phyloP scores from a whole-genome alignment of 92 coral and sea anemone genomes.

The Desmophyllum pertusum region DNA sequence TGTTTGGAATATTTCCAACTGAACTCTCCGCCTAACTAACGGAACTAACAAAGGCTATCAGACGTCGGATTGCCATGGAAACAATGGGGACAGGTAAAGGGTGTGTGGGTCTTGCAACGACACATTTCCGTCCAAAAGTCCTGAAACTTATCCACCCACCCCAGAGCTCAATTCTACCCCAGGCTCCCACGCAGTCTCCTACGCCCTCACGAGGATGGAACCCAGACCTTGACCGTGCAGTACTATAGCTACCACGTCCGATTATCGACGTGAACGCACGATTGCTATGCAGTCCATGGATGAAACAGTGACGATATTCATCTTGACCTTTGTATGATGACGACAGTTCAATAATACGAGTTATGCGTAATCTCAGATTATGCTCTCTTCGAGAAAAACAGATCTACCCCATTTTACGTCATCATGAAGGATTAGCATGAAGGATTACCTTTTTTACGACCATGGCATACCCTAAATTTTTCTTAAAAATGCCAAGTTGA shows the following conservation, averaged over 20 bases:
- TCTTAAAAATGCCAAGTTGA: not conserved
- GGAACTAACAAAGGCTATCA: too few relatives aligned
- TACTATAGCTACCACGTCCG: not conserved
- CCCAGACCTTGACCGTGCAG: not conserved
- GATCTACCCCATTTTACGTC: not conserved
- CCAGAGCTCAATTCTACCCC: too few relatives aligned
- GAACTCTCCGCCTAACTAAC: too few relatives aligned
- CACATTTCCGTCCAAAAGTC: too few relatives aligned
- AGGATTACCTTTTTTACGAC: not conserved
- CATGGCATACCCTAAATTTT: not conserved
- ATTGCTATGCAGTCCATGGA: not conserved
- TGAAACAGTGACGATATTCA: not conserved
- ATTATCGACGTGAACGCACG: not conserved
- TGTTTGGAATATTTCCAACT: too few relatives aligned
- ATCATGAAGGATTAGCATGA: not conserved
- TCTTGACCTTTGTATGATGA: constrained; percentile 11
- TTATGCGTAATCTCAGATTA: not conserved
- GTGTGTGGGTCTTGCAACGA: too few relatives aligned
- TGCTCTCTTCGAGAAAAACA: not conserved
- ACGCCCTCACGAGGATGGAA: not conserved
- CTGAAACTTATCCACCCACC: not conserved
- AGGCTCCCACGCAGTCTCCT: too few relatives aligned
- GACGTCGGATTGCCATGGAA: too few relatives aligned
- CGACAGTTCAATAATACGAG: not conserved
- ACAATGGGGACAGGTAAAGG: too few relatives aligned